phyloP scores from a whole-genome alignment of 2,888 invertebrate species.

The Metellina segmentata region DNA sequence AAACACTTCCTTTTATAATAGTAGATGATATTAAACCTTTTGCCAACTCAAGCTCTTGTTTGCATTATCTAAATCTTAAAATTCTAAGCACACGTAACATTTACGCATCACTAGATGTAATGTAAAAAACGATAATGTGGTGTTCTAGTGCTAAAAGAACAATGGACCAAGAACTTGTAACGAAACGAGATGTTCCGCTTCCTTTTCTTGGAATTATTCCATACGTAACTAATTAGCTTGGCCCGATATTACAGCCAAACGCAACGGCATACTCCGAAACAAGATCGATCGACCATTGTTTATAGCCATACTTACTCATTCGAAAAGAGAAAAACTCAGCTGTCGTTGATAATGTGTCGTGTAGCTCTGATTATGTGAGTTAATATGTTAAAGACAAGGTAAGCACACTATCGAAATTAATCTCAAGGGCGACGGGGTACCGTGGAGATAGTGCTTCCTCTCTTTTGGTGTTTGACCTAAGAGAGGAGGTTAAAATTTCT shows the following conservation, averaged over 20 bases:
- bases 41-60: too few species aligned
- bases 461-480: neutral
- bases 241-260: neutral
- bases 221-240: neutral
- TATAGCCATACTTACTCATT: neutral
- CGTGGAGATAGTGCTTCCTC: neutral
- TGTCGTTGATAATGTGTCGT: neutral
- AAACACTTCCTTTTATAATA: too few species aligned
- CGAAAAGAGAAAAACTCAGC: neutral
- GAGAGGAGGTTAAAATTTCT: neutral
- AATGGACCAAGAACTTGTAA: too few species aligned
- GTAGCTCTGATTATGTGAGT: neutral
- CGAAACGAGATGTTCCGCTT: too few species aligned
- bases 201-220: neutral
- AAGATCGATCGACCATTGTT: neutral
- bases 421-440: neutral
- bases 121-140: too few species aligned
- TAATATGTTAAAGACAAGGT: neutral
- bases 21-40: too few species aligned
- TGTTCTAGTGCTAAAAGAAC: too few species aligned
- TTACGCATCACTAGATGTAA: too few species aligned
- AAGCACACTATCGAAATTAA: neutral
- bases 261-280: neutral
- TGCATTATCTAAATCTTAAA: too few species aligned
- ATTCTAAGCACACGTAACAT: too few species aligned